Conservation (phyloP, 2,797 vertebrate species). For the Pachyuromys duprasi region DNA sequence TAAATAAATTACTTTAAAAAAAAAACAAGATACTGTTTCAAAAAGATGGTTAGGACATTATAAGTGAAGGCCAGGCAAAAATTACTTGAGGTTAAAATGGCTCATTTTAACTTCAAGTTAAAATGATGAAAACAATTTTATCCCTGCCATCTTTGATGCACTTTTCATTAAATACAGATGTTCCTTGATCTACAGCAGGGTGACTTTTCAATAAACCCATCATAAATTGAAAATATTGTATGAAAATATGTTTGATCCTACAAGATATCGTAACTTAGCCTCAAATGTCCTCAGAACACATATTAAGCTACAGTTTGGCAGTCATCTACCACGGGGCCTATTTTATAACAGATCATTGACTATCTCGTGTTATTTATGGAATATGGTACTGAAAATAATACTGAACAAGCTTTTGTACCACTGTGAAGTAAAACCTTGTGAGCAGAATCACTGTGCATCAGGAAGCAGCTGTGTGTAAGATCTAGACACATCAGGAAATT, state of each 20-base stretch:
- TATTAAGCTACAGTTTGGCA: background rate
- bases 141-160: conserved; percentile 80
- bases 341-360: background rate
- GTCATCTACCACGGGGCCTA: background rate
- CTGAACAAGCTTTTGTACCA: background rate
- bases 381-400: background rate
- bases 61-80: conserved; percentile 1
- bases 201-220: background rate
- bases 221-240: background rate
- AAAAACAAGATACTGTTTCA: background rate
- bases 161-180: conserved; percentile 80
- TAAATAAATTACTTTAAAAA: no score
- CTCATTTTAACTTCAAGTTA: conserved; percentile 38
- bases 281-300: background rate
- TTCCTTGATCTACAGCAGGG: background rate
- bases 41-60: background rate
- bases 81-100: conserved; percentile 63
- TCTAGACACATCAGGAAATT: conserved; percentile 48
- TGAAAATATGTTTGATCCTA: background rate
- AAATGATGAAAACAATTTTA: conserved; percentile 68
- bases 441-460: background rate
- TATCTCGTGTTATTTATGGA: background rate
- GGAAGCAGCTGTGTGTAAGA: conserved; percentile 32
- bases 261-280: background rate
- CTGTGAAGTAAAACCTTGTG: background rate